Percentiles rank a stretch among this genome's conserved stretches.
These are phyloP conservation scores for Silurus asotus DNA, from an alignment of 2,113 vertebrate genomes.

Conservation along the genomic window DNA sequence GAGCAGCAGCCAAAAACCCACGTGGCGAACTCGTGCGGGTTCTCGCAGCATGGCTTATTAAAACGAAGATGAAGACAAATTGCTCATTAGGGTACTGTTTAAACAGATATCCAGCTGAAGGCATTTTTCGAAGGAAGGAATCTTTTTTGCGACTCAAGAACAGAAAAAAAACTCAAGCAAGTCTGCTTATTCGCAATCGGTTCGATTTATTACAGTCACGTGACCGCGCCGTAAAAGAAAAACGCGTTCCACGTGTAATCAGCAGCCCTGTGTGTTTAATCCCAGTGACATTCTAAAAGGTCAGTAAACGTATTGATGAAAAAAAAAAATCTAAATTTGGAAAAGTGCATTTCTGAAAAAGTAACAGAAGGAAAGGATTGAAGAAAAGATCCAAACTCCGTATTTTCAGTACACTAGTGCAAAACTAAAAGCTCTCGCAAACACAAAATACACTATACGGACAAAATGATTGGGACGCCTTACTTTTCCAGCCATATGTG, in stretches of 20 bases:
- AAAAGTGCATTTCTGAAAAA: constrained; percentile 38
- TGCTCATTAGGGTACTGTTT: neutral
- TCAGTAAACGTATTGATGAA: neutral
- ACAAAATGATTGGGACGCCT: no score
- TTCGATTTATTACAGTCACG: neutral
- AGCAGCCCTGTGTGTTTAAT: neutral
- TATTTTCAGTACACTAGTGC: neutral
- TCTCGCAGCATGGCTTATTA: constrained; percentile 2
- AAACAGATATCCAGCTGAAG: neutral
- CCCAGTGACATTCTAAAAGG: neutral
- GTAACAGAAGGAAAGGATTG: neutral
- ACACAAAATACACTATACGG: no score
- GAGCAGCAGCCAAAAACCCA: neutral
- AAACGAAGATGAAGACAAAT: constrained; percentile 19
- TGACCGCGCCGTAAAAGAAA: neutral
- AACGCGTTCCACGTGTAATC: neutral
- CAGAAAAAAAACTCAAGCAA: neutral
- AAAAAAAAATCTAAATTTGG: neutral
- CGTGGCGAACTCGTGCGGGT: neutral
- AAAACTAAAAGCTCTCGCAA: neutral
- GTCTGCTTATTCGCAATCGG: neutral
- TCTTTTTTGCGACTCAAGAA: neutral
- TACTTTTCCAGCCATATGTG: no score
- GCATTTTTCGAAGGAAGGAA: neutral
- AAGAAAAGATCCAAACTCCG: neutral